Base-by-base conservation (phyloP, 2,888 invertebrate genomes). In the Pecten maximus region DNA sequence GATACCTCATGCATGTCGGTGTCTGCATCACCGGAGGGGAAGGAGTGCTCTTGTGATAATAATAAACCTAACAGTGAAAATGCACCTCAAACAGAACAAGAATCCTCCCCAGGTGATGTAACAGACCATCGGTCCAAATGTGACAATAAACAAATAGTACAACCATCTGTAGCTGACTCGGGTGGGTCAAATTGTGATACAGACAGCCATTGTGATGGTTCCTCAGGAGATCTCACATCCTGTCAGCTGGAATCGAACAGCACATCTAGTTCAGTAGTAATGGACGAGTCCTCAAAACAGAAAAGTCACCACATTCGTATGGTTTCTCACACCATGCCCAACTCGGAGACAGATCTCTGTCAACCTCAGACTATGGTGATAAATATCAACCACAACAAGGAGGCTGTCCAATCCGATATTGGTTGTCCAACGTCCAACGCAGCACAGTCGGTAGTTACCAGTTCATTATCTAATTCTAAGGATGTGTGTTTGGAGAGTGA, bases 321-420 rank as follows among this genome's bases (percentile, higher is more conserved):
- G 74, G 74, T 74, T 74, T 74, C 74, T 74, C 28, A 74, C 28
- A 74, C 74, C 35, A 35, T 74, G 74, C 35, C 74, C 3, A 74
- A 74, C 74, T 23, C 74, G 10, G 74, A 74, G 35, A 74, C 74
- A 19, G 23, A 74, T 35, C 35, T 35, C 74, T 12, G 0, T 74
- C 74, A 74, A 74, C 35, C 74, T 35, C 74, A 35, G 74, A 74
- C 74, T 74, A 19, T 74, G 74, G 74, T 74, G 74, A 74, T 74
- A 35, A 74, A 74, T 10, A 74, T 74, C 28, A 74, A 74, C 74
- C 74, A 74, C 74, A 74, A 74, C 35, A 74, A 28, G 28, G 28
- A 3, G 35, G 15, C 28, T 74, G 74, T 35, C 28, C 74, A 74
- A 35, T 35, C 74, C 10, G 74, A 74, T 28, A 74, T 35, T 74